These are phyloP conservation scores for Planococcus citri DNA, from an alignment of 1,140 invertebrate genomes.

Conservation along the genomic window DNA sequence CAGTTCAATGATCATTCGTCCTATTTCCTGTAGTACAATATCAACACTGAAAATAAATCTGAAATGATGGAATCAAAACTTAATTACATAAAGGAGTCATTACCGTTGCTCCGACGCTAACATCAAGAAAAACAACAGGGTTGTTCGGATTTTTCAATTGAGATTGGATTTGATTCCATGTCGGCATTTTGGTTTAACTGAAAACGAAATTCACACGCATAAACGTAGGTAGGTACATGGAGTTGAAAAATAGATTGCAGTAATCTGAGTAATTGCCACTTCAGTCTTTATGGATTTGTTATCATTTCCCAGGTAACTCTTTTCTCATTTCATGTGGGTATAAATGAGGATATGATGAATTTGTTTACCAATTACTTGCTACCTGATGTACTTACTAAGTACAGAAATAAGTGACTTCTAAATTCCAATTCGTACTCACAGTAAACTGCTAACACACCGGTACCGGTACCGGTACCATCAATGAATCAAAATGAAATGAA, in stretches of 20 bases:
- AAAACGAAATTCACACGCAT: neutral
- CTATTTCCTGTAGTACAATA: conserved; percentile 52
- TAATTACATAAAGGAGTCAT: conserved; percentile 18
- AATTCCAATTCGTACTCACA: too few species aligned
- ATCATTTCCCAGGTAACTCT: neutral
- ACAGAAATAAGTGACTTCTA: too few species aligned
- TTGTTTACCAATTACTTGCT: too few species aligned
- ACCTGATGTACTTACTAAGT: too few species aligned
- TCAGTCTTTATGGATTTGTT: neutral
- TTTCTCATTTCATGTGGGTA: neutral
- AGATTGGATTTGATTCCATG: conserved; percentile 84
- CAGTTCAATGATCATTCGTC: conserved; percentile 89
- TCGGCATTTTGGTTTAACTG: conserved; percentile 49
- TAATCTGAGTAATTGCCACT: too few species aligned
- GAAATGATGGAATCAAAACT: too few species aligned
- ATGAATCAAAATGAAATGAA: too few species aligned
- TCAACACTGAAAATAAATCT: conserved; percentile 17
- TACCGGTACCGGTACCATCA: too few species aligned
- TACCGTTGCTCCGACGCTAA: conserved; percentile 51
- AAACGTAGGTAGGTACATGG: neutral
- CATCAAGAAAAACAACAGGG: conserved; percentile 80
- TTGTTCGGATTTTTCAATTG: conserved; percentile 83
- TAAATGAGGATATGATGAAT: too few species aligned
- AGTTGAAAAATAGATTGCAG: neutral
- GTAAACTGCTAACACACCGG: too few species aligned